Base-by-base conservation (phyloP, 2,888 invertebrate species). In the Tachina lurida region DNA sequence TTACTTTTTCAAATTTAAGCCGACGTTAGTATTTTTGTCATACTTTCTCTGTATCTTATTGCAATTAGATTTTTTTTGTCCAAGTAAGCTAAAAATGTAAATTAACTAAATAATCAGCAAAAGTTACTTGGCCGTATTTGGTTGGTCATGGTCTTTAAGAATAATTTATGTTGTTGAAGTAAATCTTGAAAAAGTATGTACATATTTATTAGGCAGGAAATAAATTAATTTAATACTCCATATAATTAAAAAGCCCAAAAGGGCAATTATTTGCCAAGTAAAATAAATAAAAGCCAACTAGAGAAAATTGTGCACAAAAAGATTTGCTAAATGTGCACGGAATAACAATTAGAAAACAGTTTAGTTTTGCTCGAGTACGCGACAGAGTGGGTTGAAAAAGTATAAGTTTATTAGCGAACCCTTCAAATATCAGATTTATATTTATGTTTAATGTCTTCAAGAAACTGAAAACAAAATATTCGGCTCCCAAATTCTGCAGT, bases 11-110 rank as follows among this genome's bases (percentile, higher is more conserved):
- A 31, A 63, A 63, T 68, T 15, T 56, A 76, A 31, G 39, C 45
- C 39, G 56, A 41, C 63, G 19, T 47, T 31, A 9, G 47, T 54
- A 43, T 43, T 52, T 47, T 49, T 43, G 56, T 22, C 19, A 15
- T 56, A 15, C 15, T 22, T 22, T 15, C 43, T 56, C 47, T 58
- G 1, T 43, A 49, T 22, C 15, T 56, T 49, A 58, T 19, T 49
- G 67, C 56, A 77, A 77, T 77, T 67, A 77, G 39, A 49, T 58
- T 1, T 31, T 68, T 68, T 45, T 56, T 76, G 54, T 22, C 47
- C 19, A 41, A 77, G 17, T 56, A 75, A 63, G 19, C 52, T 5
- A 15, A 31, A 49, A 49, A 31, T 62, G 7, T 31, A 54, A 54
- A 43, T 43, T 22, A 39, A 41, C 41, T 56, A 19, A 19, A 10